phyloP scores from a whole-genome alignment of 2,797 vertebrate genomes.

The Rhinoraja longicauda region DNA sequence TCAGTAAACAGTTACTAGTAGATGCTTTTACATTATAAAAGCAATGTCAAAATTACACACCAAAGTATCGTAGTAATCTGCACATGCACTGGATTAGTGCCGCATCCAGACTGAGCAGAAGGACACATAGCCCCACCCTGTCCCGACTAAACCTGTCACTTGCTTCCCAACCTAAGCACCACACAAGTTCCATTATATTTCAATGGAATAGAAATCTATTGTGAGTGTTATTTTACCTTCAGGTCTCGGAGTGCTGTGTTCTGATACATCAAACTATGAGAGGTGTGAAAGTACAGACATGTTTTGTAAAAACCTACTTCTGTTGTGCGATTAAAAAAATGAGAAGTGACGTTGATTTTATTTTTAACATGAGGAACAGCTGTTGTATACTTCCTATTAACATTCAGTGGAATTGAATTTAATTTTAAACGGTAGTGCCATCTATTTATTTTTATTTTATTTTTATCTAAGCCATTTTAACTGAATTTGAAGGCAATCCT shows the following conservation, averaged over 20 bases:
- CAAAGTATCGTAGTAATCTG: neutral
- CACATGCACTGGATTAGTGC: neutral
- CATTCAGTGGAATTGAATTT: slow-evolving; percentile 1
- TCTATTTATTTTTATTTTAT: neutral
- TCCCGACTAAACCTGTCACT: neutral
- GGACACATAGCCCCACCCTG: neutral
- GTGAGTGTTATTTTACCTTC: neutral
- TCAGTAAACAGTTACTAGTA: neutral
- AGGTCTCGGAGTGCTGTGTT: neutral
- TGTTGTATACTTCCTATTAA: slow-evolving; percentile 29
- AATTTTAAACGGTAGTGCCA: neutral
- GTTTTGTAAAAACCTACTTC: neutral
- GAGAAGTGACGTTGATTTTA: slow-evolving; percentile 8
- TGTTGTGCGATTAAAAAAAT: neutral
- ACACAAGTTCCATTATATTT: neutral
- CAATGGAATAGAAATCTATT: neutral
- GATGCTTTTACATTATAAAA: neutral
- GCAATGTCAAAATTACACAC: neutral
- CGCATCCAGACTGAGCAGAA: neutral
- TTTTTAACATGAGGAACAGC: slow-evolving; percentile 27
- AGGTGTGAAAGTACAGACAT: neutral
- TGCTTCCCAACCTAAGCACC: neutral
- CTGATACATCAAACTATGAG: neutral
- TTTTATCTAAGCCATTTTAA: neutral
- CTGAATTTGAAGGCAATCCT: neutral